Evolutionary conservation across 2,113 vertebrate genomes (phyloP).

Genomic region (Herpetotheres cachinnans): DNA sequence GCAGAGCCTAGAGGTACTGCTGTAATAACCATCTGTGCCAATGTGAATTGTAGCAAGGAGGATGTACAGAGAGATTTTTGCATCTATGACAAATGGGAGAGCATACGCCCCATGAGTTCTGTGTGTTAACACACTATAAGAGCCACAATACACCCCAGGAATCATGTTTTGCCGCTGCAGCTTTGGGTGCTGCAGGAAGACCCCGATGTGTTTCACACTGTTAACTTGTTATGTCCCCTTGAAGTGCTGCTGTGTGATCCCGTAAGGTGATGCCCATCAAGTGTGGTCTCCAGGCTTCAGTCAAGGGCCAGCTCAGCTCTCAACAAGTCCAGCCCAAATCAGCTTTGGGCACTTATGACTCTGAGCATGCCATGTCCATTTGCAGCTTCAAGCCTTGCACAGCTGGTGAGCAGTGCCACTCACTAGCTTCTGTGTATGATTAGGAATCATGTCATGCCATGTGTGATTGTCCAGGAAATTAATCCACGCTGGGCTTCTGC

Average conservation of each 20-base stretch:
- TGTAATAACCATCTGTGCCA: neutral
- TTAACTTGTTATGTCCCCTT: neutral
- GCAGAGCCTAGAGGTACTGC: neutral
- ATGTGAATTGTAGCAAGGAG: neutral
- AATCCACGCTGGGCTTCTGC: neutral
- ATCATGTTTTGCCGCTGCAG: neutral
- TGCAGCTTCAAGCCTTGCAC: neutral
- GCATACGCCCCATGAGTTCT: neutral
- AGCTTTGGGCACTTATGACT: neutral
- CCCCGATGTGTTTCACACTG: neutral
- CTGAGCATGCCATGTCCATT: neutral
- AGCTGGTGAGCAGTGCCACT: no score
- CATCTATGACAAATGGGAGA: neutral
- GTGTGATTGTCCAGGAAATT: neutral
- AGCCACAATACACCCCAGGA: neutral
- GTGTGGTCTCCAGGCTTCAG: neutral
- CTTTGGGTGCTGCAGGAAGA: neutral
- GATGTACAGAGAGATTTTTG: neutral
- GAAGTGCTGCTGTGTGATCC: neutral
- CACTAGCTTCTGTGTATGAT: neutral
- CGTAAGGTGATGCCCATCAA: neutral
- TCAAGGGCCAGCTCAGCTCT: neutral
- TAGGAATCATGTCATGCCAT: neutral
- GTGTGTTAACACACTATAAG: neutral
- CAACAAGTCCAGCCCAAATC: neutral